A percentile compares a stretch with the other conserved stretches of the same genome.
Conservation (phyloP, 2,113 vertebrate species). For the Callipepla californica region DNA sequence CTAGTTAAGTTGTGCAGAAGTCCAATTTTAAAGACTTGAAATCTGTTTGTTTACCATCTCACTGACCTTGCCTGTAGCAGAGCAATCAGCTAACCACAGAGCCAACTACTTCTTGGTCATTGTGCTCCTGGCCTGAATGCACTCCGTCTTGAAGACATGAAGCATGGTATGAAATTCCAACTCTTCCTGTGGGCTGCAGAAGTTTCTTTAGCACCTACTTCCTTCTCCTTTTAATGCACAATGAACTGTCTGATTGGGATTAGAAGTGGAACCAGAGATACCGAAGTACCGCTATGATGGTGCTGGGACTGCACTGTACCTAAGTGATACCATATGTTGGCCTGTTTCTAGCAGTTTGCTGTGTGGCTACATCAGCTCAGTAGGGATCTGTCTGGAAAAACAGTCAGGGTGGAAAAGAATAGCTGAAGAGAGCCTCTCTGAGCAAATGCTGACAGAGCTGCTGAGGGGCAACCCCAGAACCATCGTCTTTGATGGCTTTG, state of each 20-base stretch:
- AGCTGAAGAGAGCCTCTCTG: neutral
- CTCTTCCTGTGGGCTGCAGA: neutral
- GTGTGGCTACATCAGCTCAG: neutral
- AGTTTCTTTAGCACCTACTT: neutral
- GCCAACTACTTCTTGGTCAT: neutral
- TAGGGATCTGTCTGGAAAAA: slow-evolving; percentile 52
- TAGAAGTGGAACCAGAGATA: slow-evolving; percentile 4
- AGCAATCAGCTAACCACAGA: neutral
- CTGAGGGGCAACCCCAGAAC: neutral
- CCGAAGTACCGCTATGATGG: neutral
- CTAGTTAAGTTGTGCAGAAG: neutral
- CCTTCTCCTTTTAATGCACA: neutral
- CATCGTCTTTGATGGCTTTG: neutral
- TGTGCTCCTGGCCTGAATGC: neutral
- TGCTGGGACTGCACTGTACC: neutral
- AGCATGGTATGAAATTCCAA: neutral
- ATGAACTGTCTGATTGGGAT: neutral
- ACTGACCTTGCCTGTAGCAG: neutral
- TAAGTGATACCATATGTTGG: slow-evolving; percentile 58
- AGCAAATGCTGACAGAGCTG: neutral
- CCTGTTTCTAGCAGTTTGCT: slow-evolving; percentile 25
- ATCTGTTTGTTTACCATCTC: slow-evolving; percentile 17
- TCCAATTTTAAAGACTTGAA: slow-evolving; percentile 7
- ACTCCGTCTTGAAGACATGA: neutral
- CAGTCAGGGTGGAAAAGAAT: slow-evolving; percentile 34